A percentile compares a stretch with the other conserved stretches of the same genome.
Conservation (phyloP, 2,797 vertebrate species). For the Champsocephalus gunnari region DNA sequence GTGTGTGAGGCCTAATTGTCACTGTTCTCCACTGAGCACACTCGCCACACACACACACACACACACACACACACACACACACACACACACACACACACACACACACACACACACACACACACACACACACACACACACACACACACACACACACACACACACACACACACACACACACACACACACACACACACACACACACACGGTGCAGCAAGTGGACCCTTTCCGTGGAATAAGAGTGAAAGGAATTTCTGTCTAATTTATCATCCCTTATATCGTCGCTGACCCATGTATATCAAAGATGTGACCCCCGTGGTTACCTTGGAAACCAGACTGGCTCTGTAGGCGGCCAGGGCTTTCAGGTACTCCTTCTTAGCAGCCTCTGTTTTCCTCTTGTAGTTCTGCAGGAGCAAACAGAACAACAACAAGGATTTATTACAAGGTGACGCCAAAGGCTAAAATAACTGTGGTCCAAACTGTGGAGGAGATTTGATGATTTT, state of each 20-base stretch:
- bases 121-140: conserved; percentile 38
- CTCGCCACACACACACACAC: conserved; percentile 8
- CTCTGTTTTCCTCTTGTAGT: conserved; percentile 99
- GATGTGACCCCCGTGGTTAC: conserved; percentile 86
- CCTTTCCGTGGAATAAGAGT: conserved; percentile 72
- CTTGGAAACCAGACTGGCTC: conserved; percentile 99
- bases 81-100: conserved; percentile 43
- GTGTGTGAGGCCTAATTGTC: conserved; percentile 78
- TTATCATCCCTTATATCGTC: conserved; percentile 83
- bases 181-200: conserved; percentile 14
- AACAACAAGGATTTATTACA: conserved; percentile 75
- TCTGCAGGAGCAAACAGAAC: conserved; percentile 87
- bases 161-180: conserved; percentile 20
- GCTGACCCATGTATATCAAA: conserved; percentile 87
- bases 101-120: conserved; percentile 13
- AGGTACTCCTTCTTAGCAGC: conserved; percentile 99
- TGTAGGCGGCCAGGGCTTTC: conserved; percentile 98
- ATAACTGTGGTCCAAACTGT: conserved; percentile 49
- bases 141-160: background rate
- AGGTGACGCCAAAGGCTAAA: conserved; percentile 68
- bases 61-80: conserved; percentile 33
- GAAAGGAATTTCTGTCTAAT: conserved; percentile 79
- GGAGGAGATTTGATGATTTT: conserved; percentile 53
- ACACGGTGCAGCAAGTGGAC: conserved; percentile 52
- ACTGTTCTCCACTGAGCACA: conserved; percentile 71